Evolutionary conservation across 1,140 invertebrate species (phyloP), one percentile per base, ranked within the genome.

Genomic region (Temnothorax curvispinosus): DNA sequence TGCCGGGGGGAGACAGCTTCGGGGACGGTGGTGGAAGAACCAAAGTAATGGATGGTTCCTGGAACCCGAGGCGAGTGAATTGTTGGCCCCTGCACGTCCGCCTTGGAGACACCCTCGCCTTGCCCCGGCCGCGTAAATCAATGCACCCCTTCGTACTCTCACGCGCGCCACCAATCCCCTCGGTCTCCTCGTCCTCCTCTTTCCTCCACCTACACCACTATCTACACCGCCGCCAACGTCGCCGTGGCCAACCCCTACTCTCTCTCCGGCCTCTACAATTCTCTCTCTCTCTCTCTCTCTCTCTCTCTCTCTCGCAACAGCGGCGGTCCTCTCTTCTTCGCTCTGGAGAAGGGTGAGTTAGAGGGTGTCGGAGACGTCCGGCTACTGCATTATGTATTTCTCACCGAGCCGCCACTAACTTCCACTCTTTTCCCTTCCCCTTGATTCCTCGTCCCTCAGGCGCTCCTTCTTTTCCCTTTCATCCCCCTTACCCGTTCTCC

Each of bases 351-450:
- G 91, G 77, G 81, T 92, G 91, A 93, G 92, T 93, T 91, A 92
- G 92, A 92, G 94, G 93, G 94, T 95, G 94, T 94, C 92, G 92
- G 93, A 94, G 93, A 94, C 94, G 94, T 95, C 95, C 95, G 93
- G 94, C 95, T 95, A 94, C 94, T 95, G 95, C 95, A 95, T 95
- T 95, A 95, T 95, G 95, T 95, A 95, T 95, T 95, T 95, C 94
- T 92, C 91, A 87, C 86, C 87, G 69, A 91, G 87, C 90, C 88
- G 71, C 90, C 90, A 87, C 88, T 90, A 90, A 93, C 93, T 93
- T 92, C 81, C 91, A 89, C 74, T 85, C 56, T 72, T 41, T 47
- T 21, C 35, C 38, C 54, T 15, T 7, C 52, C 78, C 27, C 35
- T 67, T n/a, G 77, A 67, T 44, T 32, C 58, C 21, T 52, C 76